Conservation (phyloP, 2,888 invertebrate genomes). For the Cylloceria caligata region DNA sequence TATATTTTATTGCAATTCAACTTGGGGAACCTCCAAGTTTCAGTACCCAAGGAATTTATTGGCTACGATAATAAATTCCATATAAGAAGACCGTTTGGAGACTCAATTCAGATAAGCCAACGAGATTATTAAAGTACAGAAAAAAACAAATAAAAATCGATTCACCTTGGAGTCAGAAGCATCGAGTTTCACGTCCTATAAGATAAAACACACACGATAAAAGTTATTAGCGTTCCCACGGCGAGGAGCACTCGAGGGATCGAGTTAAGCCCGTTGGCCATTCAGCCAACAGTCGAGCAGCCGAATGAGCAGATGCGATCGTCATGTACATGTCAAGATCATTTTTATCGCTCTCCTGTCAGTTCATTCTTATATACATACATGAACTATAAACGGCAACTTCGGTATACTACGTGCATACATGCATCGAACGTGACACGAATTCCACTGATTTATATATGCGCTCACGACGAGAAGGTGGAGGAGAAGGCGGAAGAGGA, state of each 20-base stretch:
- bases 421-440: slow-evolving; percentile 47
- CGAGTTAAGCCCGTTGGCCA: slow-evolving; percentile 29
- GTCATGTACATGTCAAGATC: slow-evolving; percentile 45
- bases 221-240: slow-evolving; percentile 40
- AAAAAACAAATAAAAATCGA: not conserved
- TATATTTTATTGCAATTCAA: no score
- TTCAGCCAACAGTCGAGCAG: slow-evolving; percentile 16
- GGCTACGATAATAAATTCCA: not conserved
- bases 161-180: not conserved
- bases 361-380: slow-evolving; percentile 25
- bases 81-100: not conserved
- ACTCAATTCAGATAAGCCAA: not conserved
- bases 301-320: slow-evolving; percentile 41
- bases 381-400: slow-evolving; percentile 20
- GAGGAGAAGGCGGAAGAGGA: not conserved
- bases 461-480: not conserved
- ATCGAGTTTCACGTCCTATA: slow-evolving; percentile 31
- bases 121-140: slow-evolving; percentile 1
- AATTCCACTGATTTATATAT: slow-evolving; percentile 49
- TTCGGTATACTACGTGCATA: slow-evolving; percentile 13
- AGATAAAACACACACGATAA: slow-evolving; percentile 24
- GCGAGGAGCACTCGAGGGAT: slow-evolving; percentile 10
- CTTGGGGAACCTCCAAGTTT: not conserved
- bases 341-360: slow-evolving; percentile 47
- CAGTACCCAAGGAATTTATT: not conserved